A percentile compares a stretch with the other conserved stretches of the same genome.
These are phyloP conservation scores for Tillus elongatus DNA, from an alignment of 2,888 invertebrate genomes.

Conservation along the genomic window DNA sequence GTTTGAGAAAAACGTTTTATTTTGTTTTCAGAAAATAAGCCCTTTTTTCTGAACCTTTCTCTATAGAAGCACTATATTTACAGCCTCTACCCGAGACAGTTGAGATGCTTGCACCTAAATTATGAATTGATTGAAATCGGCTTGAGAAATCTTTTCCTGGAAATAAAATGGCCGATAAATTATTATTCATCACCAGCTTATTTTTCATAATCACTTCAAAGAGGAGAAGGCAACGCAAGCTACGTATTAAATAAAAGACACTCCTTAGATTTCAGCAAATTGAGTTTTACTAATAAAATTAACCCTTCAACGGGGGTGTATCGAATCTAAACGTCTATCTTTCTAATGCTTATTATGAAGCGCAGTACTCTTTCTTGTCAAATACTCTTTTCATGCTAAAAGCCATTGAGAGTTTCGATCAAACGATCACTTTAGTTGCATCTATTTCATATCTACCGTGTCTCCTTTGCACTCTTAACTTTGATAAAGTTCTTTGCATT, in stretches of 20 bases:
- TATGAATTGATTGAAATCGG: constrained; percentile 1
- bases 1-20: too few species aligned
- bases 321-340: constrained; percentile 8
- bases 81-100: too few species aligned
- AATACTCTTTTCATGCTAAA: too few species aligned
- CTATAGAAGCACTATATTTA: too few species aligned
- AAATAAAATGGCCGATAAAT: constrained; percentile 10
- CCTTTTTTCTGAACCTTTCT: too few species aligned
- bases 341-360: constrained; percentile 7
- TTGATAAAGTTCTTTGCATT: too few species aligned
- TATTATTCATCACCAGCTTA: constrained; percentile 20
- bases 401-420: too few species aligned
- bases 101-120: constrained; percentile 1
- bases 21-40: too few species aligned
- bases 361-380: too few species aligned
- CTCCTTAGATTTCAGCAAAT: constrained; percentile 20
- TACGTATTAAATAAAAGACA: neutral
- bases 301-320: constrained; percentile 24
- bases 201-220: constrained; percentile 21
- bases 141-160: constrained; percentile 1
- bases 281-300: constrained; percentile 25
- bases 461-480: too few species aligned
- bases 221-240: constrained; percentile 15
- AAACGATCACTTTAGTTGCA: too few species aligned
- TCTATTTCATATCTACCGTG: too few species aligned